Base-by-base conservation (phyloP, 2,888 invertebrate species). In the Tetrapedia diversipes region DNA sequence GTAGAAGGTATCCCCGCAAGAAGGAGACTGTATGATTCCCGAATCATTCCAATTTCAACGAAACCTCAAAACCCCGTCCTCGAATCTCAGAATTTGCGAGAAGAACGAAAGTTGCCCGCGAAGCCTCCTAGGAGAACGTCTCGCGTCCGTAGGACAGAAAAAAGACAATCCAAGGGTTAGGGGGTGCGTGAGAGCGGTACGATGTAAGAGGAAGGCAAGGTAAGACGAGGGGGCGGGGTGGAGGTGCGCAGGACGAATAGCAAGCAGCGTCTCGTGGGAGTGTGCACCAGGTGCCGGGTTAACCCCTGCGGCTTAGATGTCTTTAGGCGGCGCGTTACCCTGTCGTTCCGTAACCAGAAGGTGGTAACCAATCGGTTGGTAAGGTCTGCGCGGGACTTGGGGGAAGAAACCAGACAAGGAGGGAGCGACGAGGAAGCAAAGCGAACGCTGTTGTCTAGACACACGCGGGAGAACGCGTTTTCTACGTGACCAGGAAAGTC, bases 221-320 rank as follows among this genome's bases (percentile, higher is more conserved):
- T 75, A 79, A 82, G 70, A 72, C 68, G 79, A 57, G 64, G 41
- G 19, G 70, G 41, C 34, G 47, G 67, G 69, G 43, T 59, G 72
- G 65, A 77, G 83, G 53, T 65, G 79, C 88, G 87, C 88, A 88
- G 86, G 85, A 88, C 89, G 91, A 91, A 91, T 91, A 90, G 89
- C 87, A 90, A 91, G 87, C 87, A 86, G 86, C 65, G 89, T 90
- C 91, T 89, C 91, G 86, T 84, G 90, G 89, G 91, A 87, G 85
- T 85, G 88, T 86, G 91, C 90, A 91, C 91, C 91, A 91, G 91
- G 91, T 91, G 91, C 86, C 78, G 87, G 88, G 88, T 88, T 89
- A 90, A 90, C 88, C 88, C 87, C 86, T 80, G 83, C 82, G 89
- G 89, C 89, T 89, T 89, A 89, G 89, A 86, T 84, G 84, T 87